Evolutionary conservation across 2,888 invertebrate species (phyloP).

Genomic region (Rhabditophanes sp.): DNA sequence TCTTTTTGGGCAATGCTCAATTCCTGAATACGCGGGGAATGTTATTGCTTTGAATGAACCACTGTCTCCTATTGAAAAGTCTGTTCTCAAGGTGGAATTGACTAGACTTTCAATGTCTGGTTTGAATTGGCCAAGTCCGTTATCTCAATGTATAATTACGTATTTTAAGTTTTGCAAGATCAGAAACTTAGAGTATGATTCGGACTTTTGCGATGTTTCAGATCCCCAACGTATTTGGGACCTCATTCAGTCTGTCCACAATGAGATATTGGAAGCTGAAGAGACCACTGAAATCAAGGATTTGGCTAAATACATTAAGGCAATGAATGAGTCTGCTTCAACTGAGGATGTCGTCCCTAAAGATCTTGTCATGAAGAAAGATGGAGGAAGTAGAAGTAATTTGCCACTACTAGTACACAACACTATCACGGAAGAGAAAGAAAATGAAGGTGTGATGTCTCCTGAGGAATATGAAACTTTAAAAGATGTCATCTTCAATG

Average conservation of each 20-base stretch:
- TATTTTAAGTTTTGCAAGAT: slow-evolving; percentile 37
- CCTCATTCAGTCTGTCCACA: slow-evolving; percentile 18
- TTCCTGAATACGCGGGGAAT: slow-evolving; percentile 20
- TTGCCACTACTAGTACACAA: too few species aligned
- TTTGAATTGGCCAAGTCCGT: slow-evolving; percentile 30
- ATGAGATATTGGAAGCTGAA: too few species aligned
- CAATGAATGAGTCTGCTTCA: too few species aligned
- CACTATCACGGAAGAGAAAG: too few species aligned
- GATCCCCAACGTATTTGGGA: slow-evolving; percentile 37
- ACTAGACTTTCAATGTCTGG: slow-evolving; percentile 19
- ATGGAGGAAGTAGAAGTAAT: neutral
- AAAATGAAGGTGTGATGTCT: too few species aligned
- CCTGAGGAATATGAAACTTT: too few species aligned
- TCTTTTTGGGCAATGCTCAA: slow-evolving; percentile 37
- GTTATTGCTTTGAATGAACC: slow-evolving; percentile 24
- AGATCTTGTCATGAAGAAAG: too few species aligned
- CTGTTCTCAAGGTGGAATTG: slow-evolving; percentile 29
- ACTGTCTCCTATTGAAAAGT: slow-evolving; percentile 24
- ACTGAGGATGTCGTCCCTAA: too few species aligned
- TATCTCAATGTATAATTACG: slow-evolving; percentile 36
- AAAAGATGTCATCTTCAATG: too few species aligned
- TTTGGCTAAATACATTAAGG: too few species aligned
- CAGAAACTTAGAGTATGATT: slow-evolving; percentile 34
- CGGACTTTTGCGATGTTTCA: slow-evolving; percentile 37
- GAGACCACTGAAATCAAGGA: neutral